These are phyloP conservation scores for Rhea pennata DNA, from an alignment of 2,113 vertebrate genomes.

Conservation along the genomic window DNA sequence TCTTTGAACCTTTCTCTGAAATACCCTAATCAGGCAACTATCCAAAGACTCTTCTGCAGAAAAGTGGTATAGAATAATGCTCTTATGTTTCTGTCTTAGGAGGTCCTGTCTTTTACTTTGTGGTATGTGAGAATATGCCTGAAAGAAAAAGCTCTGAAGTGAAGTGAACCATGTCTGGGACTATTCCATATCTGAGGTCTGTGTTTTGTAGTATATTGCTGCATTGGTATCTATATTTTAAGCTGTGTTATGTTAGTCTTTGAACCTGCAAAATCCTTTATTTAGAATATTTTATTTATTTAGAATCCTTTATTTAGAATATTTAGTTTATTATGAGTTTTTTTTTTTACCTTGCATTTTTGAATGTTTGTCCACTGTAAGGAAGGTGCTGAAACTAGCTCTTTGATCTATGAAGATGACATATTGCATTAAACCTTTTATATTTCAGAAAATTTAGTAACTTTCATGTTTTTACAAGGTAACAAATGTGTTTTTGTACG, in stretches of 20 bases:
- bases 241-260: fast-evolving
- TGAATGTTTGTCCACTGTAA: neutral
- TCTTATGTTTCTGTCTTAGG: neutral
- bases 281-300: no score
- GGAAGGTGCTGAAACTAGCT: no score
- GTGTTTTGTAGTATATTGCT: neutral
- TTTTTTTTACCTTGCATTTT: neutral
- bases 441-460: neutral
- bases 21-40: neutral
- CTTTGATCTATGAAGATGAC: neutral
- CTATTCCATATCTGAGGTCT: neutral
- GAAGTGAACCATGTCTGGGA: neutral
- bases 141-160: neutral
- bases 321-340: neutral
- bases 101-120: neutral
- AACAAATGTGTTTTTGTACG: neutral
- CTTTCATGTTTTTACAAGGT: neutral
- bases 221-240: neutral
- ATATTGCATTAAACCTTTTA: neutral
- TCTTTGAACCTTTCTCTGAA: neutral
- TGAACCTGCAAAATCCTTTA: neutral
- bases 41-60: neutral
- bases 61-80: neutral
- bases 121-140: neutral
- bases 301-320: no score